Base-by-base conservation (phyloP, 2,888 invertebrate genomes). In the Asteroscopus sphinx region DNA sequence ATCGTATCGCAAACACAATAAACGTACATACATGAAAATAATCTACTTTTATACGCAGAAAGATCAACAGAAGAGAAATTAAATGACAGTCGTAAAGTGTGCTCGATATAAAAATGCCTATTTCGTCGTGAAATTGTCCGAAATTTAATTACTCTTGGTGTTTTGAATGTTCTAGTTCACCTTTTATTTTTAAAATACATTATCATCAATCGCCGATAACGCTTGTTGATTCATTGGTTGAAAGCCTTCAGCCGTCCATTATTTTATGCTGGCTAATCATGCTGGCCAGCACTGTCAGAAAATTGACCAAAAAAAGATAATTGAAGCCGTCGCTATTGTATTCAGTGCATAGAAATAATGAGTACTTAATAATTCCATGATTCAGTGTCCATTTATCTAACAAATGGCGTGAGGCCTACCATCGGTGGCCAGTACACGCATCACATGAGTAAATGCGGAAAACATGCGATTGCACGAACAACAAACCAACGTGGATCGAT, bases 31-130 rank as follows among this genome's bases (percentile, higher is more conserved):
- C 49, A 60, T 47, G 53, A 56, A 72, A 59, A 72, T 72, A 67
- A 73, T 72, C 47, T 53, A 46, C 39, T 64, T 72, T 73, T 57
- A 61, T 60, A 51, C 26, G 39, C 41, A n/a, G 16, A 25, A 45
- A 59, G 55, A 68, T 64, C 68, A 68, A 68, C 68, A 68, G 62
- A 67, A 67, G 67, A 67, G 54, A 51, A 68, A 58, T 67, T 67
- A 68, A 67, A 67, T 16, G 57, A 35, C 57, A 36, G 53, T 46
- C 68, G 32, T 53, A 59, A 68, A 58, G 8, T 42, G 21, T 35
- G 21, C 15, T 26, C 39, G 32, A 37, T 57, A 62, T 66, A 55
- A 60, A 60, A 61, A 46, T 30, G 21, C 3, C 33, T 21, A 44
- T 55, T 36, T 32, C 21, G 28, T n/a, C 21, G 17, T 59, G 6